Base-by-base conservation (phyloP, 2,113 vertebrate species). In the Lota lota region DNA sequence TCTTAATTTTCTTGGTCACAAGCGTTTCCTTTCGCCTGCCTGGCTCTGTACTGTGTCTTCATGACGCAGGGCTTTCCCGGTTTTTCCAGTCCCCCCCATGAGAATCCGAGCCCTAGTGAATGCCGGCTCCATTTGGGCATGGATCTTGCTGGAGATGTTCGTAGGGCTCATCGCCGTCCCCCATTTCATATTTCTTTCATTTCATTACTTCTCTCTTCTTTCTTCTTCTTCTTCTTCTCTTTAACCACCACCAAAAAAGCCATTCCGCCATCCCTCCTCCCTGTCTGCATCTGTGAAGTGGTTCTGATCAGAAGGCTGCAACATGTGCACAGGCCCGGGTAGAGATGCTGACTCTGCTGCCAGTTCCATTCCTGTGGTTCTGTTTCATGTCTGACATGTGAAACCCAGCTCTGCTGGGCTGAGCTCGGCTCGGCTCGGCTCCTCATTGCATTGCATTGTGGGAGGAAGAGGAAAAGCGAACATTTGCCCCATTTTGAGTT, bases 81-180 rank as follows among this genome's bases (percentile, higher is more conserved):
- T 90, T 87, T 85, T 82, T 76, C 75, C 68, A 6, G 63, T 76
- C 84, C 24, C 24, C 24, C 28, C 28, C 28, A 28, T 66, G 57
- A n/a, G n/a, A n/a, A 74, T 72, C 70, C 0, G 74, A 82, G 75
- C 56, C 47, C 78, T 84, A 75, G 81, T 65, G 36, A 21, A 83
- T 82, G 83, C 80, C 80, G 78, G 73, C 88, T 87, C 83, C 78
- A 88, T 91, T 89, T 82, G 86, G 66, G 75, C 56, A 89, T 88
- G 83, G 70, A 72, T 81, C 64, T 36, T 81, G 77, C 67, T 72
- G 88, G 91, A 93, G 92, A 92, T 93, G 91, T 91, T 91, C 89
- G 70, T 72, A 77, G 78, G 78, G 85, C 87, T 63, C 57, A 58
- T 70, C 62, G 73, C 70, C 64, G 64, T 64, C 71, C 19, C 75